These are phyloP conservation scores for Ctena decussata DNA, from an alignment of 2,888 invertebrate species.

Conservation along the genomic window DNA sequence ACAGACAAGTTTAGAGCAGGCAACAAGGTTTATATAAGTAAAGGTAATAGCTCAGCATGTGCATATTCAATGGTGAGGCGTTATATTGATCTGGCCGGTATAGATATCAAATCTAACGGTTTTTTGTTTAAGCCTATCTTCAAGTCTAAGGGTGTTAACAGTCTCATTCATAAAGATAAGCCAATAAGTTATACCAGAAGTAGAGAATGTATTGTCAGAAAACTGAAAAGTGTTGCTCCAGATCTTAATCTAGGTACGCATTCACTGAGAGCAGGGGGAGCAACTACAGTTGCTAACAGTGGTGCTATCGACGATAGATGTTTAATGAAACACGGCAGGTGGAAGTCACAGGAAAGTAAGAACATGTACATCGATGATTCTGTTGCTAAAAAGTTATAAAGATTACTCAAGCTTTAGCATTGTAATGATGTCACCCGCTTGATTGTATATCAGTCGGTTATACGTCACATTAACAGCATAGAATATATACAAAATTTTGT, in stretches of 20 bases:
- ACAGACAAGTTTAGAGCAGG: slow-evolving; percentile 32
- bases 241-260: slow-evolving; percentile 18
- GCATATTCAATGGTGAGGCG: slow-evolving; percentile 20
- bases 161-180: too few species aligned
- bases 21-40: slow-evolving; percentile 9
- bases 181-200: slow-evolving; percentile 30
- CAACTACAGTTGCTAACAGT: slow-evolving; percentile 19
- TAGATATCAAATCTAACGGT: too few species aligned
- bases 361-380: neutral
- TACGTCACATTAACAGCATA: too few species aligned
- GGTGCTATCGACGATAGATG: slow-evolving; percentile 17
- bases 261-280: slow-evolving; percentile 18
- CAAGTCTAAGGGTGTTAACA: too few species aligned
- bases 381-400: neutral
- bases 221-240: slow-evolving; percentile 28
- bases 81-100: too few species aligned
- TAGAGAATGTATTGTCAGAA: slow-evolving; percentile 28
- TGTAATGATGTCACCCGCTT: too few species aligned
- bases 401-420: too few species aligned
- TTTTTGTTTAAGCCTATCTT: too few species aligned
- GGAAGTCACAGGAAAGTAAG: slow-evolving; percentile 12
- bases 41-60: slow-evolving; percentile 32
- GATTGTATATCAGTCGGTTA: too few species aligned
- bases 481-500: too few species aligned
- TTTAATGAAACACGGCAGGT: slow-evolving; percentile 34